Conservation (phyloP, 2,113 vertebrate species). For the Indicator maculatus region DNA sequence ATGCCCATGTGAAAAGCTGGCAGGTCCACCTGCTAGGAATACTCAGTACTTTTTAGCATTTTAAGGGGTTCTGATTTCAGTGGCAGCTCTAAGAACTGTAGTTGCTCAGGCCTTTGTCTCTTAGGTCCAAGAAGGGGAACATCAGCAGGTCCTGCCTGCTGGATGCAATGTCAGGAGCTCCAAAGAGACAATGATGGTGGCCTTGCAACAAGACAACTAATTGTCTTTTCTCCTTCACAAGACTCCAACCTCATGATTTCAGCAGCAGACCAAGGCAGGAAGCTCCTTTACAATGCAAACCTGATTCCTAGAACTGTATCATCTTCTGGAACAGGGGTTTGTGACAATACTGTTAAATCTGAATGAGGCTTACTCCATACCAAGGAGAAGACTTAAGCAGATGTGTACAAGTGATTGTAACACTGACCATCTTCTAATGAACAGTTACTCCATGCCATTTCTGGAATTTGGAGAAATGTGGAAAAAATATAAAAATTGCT, state of each 20-base stretch:
- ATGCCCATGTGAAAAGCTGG: accelerated
- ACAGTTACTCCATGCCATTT: background rate
- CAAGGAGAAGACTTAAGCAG: background rate
- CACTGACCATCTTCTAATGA: background rate
- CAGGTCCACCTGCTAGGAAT: background rate
- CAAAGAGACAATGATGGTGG: accelerated
- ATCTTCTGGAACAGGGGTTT: background rate
- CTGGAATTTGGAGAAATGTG: background rate
- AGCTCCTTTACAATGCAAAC: background rate
- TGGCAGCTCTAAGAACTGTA: background rate
- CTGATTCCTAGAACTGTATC: background rate
- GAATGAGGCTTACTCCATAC: background rate
- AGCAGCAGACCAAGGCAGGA: background rate
- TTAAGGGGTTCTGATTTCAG: background rate
- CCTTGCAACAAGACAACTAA: accelerated
- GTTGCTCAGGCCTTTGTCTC: accelerated
- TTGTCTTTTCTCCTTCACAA: background rate
- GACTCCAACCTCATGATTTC: background rate
- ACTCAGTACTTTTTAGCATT: background rate
- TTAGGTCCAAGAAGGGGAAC: accelerated
- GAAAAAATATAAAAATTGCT: background rate
- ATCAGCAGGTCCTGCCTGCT: background rate
- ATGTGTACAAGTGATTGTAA: background rate
- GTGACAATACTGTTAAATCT: background rate
- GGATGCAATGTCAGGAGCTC: background rate